Conservation (phyloP, 1,140 invertebrate species). For the Physella acuta region DNA sequence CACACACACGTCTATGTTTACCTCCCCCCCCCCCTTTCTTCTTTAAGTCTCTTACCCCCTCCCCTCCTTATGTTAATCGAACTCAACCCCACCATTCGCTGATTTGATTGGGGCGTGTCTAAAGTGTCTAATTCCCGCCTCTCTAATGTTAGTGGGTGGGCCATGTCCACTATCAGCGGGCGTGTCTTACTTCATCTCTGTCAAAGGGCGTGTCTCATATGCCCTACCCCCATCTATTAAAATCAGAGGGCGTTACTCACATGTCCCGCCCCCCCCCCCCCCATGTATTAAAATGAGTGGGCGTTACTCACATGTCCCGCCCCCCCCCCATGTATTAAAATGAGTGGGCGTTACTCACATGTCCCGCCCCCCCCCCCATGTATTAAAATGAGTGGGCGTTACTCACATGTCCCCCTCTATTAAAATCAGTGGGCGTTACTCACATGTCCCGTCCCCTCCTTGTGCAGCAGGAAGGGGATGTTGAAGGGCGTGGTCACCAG, state of each 20-base stretch:
- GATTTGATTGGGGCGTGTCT: too few relatives aligned
- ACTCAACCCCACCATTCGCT: too few relatives aligned
- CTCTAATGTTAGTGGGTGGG: too few relatives aligned
- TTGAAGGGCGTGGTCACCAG: constrained; percentile 14
- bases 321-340: not conserved
- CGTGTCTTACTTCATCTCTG: too few relatives aligned
- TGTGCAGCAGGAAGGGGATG: constrained; percentile 14
- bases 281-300: not conserved
- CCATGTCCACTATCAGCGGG: too few relatives aligned
- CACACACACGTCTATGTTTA: not conserved
- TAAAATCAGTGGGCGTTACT: constrained; percentile 3
- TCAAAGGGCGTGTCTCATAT: too few relatives aligned
- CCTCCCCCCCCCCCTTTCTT: not conserved
- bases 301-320: not conserved
- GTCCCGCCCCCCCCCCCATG: not conserved
- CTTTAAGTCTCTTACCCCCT: not conserved
- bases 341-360: not conserved
- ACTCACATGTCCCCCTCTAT: not conserved
- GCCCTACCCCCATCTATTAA: not conserved
- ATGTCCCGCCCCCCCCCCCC: not conserved
- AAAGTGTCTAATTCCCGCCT: too few relatives aligned
- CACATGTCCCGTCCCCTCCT: constrained; percentile 14
- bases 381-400: not conserved
- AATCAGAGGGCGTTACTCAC: not conserved
- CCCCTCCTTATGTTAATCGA: not conserved